Conservation (phyloP, 2,888 invertebrate genomes). For the Rhyacophila evoluta region DNA sequence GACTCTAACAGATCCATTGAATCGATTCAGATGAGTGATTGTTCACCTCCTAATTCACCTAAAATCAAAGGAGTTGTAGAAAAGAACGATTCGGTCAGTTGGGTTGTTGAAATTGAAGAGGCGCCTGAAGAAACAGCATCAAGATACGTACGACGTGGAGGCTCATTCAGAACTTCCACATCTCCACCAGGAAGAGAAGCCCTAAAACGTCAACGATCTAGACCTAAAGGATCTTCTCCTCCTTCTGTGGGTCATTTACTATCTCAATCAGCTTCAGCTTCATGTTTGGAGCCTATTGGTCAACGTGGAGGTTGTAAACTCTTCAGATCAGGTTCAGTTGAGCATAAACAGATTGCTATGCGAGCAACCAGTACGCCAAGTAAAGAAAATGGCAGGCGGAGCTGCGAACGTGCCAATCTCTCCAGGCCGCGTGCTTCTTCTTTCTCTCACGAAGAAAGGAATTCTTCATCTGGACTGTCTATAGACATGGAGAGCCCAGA, state of each 20-base stretch:
- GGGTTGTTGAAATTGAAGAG: constrained; percentile 85
- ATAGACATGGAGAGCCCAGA: constrained; percentile 31
- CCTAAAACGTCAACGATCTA: constrained; percentile 63
- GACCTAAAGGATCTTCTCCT: constrained; percentile 60
- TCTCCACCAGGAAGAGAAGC: constrained; percentile 61
- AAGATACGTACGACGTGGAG: constrained; percentile 76
- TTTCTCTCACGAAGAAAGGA: constrained; percentile 55
- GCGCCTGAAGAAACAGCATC: constrained; percentile 79
- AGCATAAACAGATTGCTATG: constrained; percentile 53
- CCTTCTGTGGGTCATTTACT: constrained; percentile 62
- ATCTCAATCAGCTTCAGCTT: constrained; percentile 51
- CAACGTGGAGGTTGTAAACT: constrained; percentile 51
- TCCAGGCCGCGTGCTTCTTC: constrained; percentile 50
- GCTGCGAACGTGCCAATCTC: constrained; percentile 6
- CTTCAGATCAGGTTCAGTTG: constrained; percentile 50
- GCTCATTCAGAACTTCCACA: constrained; percentile 71
- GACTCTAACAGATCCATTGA: constrained; percentile 41
- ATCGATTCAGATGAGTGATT: constrained; percentile 44
- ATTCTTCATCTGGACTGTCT: neutral
- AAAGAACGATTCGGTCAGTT: constrained; percentile 88
- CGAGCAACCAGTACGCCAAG: constrained; percentile 44
- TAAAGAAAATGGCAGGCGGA: constrained; percentile 39
- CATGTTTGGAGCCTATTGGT: constrained; percentile 41
- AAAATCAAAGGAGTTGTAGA: constrained; percentile 87
- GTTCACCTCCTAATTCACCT: constrained; percentile 77